phyloP scores from a whole-genome alignment of 2,797 vertebrate genomes.

The Phataginus tetradactyla region DNA sequence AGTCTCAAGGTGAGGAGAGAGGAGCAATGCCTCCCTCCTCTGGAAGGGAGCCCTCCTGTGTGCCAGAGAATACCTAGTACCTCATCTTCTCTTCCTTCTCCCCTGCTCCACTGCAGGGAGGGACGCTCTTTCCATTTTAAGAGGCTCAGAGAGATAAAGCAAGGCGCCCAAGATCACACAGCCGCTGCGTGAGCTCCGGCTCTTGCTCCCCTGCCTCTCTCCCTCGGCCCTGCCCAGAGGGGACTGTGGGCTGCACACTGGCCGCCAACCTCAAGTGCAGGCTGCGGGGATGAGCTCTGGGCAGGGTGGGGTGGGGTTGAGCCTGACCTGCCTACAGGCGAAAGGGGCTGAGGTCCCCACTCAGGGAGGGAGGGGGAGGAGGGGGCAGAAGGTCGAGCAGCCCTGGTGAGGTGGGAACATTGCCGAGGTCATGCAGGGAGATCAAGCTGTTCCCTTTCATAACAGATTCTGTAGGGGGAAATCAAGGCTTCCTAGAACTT shows the following conservation, averaged over 20 bases:
- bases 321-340: background rate
- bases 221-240: background rate
- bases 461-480: background rate
- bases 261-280: background rate
- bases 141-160: background rate
- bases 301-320: background rate
- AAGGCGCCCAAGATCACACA: background rate
- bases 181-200: background rate
- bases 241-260: background rate
- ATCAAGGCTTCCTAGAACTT: slow-evolving; percentile 43
- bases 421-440: background rate
- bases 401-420: background rate
- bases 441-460: background rate
- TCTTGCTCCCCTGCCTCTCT: background rate
- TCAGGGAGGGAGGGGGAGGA: background rate
- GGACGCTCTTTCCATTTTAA: background rate
- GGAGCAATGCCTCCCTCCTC: background rate
- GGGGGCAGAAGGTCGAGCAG: background rate
- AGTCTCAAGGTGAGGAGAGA: background rate
- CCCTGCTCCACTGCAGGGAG: background rate
- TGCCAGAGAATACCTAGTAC: rapidly evolving
- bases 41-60: background rate
- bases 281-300: background rate
- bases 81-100: background rate
- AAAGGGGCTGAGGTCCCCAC: background rate